Conservation (phyloP, 2,888 invertebrate genomes). For the Rhamphomyia laevipes region DNA sequence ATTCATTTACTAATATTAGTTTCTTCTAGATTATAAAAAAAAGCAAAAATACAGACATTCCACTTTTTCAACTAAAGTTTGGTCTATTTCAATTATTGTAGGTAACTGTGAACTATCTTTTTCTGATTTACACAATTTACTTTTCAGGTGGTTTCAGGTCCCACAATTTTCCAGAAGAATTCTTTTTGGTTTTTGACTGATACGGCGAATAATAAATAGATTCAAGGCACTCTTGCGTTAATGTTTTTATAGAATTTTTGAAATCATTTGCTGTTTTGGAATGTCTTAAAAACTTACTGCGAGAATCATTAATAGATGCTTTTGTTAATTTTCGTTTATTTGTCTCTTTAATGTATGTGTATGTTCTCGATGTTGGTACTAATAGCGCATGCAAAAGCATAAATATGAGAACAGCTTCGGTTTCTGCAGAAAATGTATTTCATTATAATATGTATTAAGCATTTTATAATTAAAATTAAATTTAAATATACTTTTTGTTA, state of each 20-base stretch:
- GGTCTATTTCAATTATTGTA: too few species aligned
- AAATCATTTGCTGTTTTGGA: not conserved
- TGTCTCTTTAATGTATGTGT: not conserved
- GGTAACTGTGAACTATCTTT: too few species aligned
- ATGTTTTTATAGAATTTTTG: not conserved
- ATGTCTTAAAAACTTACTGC: not conserved
- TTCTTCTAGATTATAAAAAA: too few species aligned
- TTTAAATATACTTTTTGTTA: not conserved
- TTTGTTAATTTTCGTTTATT: not conserved
- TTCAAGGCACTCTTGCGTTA: not conserved
- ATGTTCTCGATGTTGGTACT: not conserved
- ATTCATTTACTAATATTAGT: too few species aligned
- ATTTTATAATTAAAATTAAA: not conserved
- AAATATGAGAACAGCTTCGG: not conserved
- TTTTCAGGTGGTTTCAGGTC: too few species aligned
- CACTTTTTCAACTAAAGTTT: too few species aligned
- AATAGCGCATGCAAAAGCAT: not conserved
- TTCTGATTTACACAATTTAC: too few species aligned
- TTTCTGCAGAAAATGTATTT: not conserved
- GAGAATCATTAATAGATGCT: not conserved
- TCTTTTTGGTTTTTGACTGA: too few species aligned
- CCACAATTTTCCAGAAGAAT: too few species aligned
- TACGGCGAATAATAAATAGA: too few species aligned
- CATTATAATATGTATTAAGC: too few species aligned
- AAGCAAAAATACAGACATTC: too few species aligned